Conservation (phyloP, 35 echinoderm and acorn worm species). For the Holothuria glaberrima region DNA sequence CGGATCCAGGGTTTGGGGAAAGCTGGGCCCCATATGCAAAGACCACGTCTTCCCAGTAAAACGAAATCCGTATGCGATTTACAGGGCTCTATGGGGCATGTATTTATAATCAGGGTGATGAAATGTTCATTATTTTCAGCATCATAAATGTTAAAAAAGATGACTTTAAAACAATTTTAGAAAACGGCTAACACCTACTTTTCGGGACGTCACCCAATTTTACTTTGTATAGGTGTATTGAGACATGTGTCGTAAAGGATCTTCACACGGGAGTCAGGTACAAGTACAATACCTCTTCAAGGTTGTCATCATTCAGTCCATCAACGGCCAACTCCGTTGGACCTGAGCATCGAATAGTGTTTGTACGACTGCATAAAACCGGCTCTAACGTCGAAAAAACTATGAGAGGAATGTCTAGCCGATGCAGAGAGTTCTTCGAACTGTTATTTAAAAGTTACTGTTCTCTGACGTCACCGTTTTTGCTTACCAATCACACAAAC, state of each 20-base stretch:
- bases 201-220: too few species aligned
- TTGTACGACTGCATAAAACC: slow-evolving; percentile 5
- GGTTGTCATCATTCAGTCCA: neutral
- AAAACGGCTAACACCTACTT: too few species aligned
- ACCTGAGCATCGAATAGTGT: neutral
- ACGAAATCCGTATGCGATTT: too few species aligned
- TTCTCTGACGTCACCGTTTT: neutral
- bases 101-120: too few species aligned
- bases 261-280: neutral
- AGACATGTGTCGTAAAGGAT: slow-evolving; percentile 12
- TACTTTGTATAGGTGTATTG: slow-evolving; percentile 5
- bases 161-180: too few species aligned
- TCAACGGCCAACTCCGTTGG: neutral
- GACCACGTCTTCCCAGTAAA: too few species aligned
- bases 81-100: too few species aligned
- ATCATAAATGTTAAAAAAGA: too few species aligned
- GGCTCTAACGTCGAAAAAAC: neutral
- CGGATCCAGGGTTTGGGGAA: too few species aligned
- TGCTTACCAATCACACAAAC: neutral
- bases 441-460: neutral
- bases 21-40: too few species aligned
- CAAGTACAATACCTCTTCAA: neutral
- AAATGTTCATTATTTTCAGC: too few species aligned
- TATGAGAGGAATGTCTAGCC: neutral
- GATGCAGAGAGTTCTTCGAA: neutral